phyloP scores from a whole-genome alignment of 2,113 vertebrate species.

The Ia io region DNA sequence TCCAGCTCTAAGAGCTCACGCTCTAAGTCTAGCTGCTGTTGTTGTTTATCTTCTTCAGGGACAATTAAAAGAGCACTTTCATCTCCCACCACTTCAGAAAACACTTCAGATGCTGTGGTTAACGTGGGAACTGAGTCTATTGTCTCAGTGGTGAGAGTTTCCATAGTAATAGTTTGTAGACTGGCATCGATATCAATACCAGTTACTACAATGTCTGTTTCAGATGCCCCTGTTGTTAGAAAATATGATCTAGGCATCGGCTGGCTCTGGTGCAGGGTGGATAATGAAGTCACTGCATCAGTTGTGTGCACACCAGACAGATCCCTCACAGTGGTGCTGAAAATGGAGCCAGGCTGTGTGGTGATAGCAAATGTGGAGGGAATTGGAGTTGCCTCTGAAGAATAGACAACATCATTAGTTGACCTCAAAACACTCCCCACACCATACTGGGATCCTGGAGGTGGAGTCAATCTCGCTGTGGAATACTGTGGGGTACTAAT shows the following conservation, averaged over 20 bases:
- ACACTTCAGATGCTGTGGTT: constrained; percentile 91
- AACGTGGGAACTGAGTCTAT: constrained; percentile 84
- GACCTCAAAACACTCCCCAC: constrained; percentile 91
- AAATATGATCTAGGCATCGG: constrained; percentile 90
- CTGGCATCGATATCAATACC: constrained; percentile 85
- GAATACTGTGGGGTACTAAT: constrained; percentile 89
- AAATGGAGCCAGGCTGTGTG: constrained; percentile 96
- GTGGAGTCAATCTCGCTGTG: constrained; percentile 86
- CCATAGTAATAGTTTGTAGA: constrained; percentile 83
- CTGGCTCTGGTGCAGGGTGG: constrained; percentile 87
- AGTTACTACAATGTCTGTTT: constrained; percentile 82
- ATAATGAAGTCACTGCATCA: constrained; percentile 90
- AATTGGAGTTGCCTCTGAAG: constrained; percentile 91
- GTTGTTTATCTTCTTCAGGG: constrained; percentile 94
- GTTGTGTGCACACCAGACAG: constrained; percentile 90
- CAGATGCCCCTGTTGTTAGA: constrained; percentile 86
- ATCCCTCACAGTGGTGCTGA: constrained; percentile 88
- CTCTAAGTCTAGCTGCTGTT: constrained; percentile 94
- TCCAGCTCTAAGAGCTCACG: constrained; percentile 96
- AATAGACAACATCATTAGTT: constrained; percentile 95
- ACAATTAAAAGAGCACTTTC: constrained; percentile 90
- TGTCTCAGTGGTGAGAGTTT: constrained; percentile 86
- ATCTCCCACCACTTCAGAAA: constrained; percentile 90
- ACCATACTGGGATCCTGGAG: constrained; percentile 86
- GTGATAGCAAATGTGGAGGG: constrained; percentile 96